Evolutionary conservation across 64 coral and sea anemone species (phyloP).

Genomic region (Montipora sp.): DNA sequence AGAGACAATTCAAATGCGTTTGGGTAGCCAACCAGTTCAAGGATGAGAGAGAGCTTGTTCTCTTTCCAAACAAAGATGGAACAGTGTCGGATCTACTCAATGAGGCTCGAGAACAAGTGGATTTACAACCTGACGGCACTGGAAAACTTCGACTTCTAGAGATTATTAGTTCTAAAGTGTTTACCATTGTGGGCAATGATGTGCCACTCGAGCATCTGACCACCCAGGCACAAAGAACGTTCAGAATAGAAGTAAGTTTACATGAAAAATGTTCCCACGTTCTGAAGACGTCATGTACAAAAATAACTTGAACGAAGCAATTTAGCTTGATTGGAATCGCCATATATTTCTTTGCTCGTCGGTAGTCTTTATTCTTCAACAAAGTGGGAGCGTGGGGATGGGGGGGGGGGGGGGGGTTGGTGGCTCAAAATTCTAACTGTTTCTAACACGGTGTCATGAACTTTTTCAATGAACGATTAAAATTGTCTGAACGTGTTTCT

Average conservation of each 20-base stretch:
- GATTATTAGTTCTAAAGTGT: slow-evolving; percentile 96
- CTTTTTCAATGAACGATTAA: too few species aligned
- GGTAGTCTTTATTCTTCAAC: too few species aligned
- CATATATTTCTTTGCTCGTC: too few species aligned
- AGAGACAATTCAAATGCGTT: slow-evolving; percentile 97
- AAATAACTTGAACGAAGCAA: too few species aligned
- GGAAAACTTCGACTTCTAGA: slow-evolving; percentile 80
- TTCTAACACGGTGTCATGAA: too few species aligned
- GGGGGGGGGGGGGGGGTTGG: too few species aligned
- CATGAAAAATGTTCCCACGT: too few species aligned
- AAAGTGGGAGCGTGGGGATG: too few species aligned
- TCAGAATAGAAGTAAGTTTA: slow-evolving; percentile 92
- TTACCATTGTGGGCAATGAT: slow-evolving; percentile 83
- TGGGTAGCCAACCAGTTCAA: slow-evolving; percentile 88
- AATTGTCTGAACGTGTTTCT: too few species aligned
- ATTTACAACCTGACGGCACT: slow-evolving; percentile 26
- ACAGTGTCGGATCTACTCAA: slow-evolving; percentile 80
- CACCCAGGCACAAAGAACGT: slow-evolving; percentile 76
- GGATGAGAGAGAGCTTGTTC: slow-evolving; percentile 90
- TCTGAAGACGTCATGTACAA: background rate
- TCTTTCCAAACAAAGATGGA: slow-evolving; percentile 95
- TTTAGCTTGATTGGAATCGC: too few species aligned
- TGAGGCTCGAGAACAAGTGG: slow-evolving; percentile 82
- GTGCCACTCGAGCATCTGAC: slow-evolving; percentile 79
- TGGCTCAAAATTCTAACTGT: too few species aligned